Evolutionary conservation across 2,797 vertebrate species (phyloP).

Genomic region (Poecile montanus): DNA sequence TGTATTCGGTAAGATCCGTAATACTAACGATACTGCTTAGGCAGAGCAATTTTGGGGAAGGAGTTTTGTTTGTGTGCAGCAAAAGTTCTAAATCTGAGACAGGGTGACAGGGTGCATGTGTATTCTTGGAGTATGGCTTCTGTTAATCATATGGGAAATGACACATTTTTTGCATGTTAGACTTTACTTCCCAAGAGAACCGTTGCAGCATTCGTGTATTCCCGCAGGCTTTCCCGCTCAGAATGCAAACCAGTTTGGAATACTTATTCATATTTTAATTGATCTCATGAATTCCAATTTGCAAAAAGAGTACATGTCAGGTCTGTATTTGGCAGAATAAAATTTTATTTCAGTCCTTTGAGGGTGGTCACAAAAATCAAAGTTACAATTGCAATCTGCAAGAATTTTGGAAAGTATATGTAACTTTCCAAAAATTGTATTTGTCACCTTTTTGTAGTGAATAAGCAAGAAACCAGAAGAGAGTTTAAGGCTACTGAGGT

Average conservation of each 20-base stretch:
- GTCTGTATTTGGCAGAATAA: neutral
- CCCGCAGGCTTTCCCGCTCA: neutral
- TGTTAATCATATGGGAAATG: neutral
- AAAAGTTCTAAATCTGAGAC: neutral
- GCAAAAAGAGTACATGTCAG: neutral
- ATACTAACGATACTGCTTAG: neutral
- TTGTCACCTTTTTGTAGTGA: neutral
- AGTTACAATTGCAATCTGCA: neutral
- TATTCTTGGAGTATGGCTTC: neutral
- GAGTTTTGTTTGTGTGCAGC: neutral
- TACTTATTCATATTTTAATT: neutral
- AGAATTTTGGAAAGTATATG: neutral
- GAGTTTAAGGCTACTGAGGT: neutral
- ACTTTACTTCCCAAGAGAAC: neutral
- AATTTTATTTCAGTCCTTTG: neutral
- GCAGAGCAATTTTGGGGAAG: neutral
- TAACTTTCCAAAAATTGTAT: neutral
- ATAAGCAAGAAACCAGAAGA: neutral
- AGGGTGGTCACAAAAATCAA: neutral
- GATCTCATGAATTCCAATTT: neutral
- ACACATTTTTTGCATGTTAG: neutral
- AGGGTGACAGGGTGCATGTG: too few relatives aligned
- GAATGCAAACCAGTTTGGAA: neutral
- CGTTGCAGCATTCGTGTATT: neutral
- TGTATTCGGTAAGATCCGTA: neutral